A percentile compares a stretch with the other conserved stretches of the same genome.
phyloP scores from a whole-genome alignment of 2,888 invertebrate genomes.

The Carabus problematicus region DNA sequence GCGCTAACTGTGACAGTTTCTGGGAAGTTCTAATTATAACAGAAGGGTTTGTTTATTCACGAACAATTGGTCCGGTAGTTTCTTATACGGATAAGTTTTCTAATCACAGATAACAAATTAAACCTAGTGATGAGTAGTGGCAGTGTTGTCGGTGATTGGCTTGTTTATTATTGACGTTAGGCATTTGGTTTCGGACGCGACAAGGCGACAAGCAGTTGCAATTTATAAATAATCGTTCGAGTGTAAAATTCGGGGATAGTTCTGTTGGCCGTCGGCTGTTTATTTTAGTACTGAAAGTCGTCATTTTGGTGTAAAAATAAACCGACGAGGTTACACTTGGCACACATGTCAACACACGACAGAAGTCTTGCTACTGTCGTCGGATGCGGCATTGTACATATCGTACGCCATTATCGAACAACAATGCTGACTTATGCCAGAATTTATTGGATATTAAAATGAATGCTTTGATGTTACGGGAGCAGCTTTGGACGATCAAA shows the following conservation, averaged over 20 bases:
- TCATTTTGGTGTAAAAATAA: constrained; percentile 32
- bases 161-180: no score
- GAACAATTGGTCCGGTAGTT: no score
- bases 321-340: constrained; percentile 24
- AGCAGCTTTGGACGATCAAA: constrained; percentile 24
- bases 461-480: constrained; percentile 35
- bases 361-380: no score
- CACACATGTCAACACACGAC: not conserved
- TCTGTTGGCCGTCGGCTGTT: constrained; percentile 6
- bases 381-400: not conserved
- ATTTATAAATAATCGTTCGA: constrained; percentile 27
- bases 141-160: no score
- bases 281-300: constrained; percentile 27
- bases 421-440: constrained; percentile 27
- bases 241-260: constrained; percentile 27
- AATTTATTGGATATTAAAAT: constrained; percentile 32
- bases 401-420: constrained; percentile 21
- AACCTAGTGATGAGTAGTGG: no score
- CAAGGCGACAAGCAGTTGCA: constrained; percentile 27
- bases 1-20: no score
- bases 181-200: constrained; percentile 15
- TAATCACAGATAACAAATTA: no score
- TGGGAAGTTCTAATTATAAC: no score
- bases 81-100: no score
- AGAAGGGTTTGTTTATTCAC: no score